phyloP scores from a whole-genome alignment of 2,797 vertebrate genomes.

The Sebastes itinus region DNA sequence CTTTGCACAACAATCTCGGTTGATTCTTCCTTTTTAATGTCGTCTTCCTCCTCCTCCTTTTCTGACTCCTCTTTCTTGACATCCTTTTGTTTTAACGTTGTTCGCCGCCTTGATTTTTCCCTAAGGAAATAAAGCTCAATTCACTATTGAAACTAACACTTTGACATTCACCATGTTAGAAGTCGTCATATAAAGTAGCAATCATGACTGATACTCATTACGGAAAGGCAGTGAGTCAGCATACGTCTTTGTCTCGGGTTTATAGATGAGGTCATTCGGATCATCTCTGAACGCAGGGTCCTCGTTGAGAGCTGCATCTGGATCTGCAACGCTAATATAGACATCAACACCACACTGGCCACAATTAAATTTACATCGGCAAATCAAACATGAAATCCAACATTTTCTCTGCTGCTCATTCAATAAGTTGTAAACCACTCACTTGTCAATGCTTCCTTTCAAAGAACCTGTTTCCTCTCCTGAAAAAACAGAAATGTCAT shows the following conservation, averaged over 20 bases:
- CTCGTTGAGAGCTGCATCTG: constrained; percentile 82
- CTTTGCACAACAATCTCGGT: constrained; percentile 69
- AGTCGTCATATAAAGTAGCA: neutral
- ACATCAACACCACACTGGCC: constrained; percentile 16
- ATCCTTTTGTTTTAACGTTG: constrained; percentile 78
- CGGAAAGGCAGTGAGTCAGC: neutral
- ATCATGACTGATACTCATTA: neutral
- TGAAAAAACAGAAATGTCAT: constrained; percentile 2
- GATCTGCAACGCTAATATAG: constrained; percentile 80
- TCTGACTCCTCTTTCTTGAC: constrained; percentile 85
- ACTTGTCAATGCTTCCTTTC: constrained; percentile 29
- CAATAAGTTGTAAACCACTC: constrained; percentile 14
- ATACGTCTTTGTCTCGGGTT: constrained; percentile 85
- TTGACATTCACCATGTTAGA: neutral
- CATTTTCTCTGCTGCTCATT: neutral
- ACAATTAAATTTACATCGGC: neutral
- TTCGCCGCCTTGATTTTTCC: constrained; percentile 83
- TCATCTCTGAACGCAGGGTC: constrained; percentile 87
- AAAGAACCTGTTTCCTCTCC: neutral
- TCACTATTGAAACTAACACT: neutral
- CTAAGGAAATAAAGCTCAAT: constrained; percentile 53
- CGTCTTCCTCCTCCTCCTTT: constrained; percentile 79
- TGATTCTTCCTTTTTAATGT: constrained; percentile 82
- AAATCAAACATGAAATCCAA: neutral
- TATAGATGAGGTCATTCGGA: constrained; percentile 85